These are phyloP conservation scores for Sphyrna mokarran DNA, from an alignment of 2,113 vertebrate species.

Conservation along the genomic window DNA sequence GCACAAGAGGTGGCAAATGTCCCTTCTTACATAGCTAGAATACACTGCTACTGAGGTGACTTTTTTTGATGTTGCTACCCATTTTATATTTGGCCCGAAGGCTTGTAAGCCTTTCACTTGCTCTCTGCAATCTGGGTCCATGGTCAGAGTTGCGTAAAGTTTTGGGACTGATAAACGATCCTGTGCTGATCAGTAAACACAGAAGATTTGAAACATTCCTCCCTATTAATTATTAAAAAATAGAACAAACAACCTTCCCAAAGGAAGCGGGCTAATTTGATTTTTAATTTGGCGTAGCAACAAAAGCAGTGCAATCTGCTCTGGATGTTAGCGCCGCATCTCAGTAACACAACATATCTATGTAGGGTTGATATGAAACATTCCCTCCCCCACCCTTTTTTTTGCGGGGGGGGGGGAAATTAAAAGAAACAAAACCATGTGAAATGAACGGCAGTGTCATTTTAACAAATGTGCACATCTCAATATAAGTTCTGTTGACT, in stretches of 20 bases:
- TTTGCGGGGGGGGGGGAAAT: neutral
- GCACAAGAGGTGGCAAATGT: too few species aligned
- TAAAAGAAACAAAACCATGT: neutral
- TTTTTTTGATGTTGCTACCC: neutral
- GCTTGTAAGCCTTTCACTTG: too few species aligned
- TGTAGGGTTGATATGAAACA: neutral
- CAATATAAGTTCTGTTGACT: neutral
- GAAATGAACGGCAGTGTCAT: neutral
- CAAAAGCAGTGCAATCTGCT: neutral
- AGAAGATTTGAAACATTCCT: neutral
- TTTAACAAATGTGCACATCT: neutral
- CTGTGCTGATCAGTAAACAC: neutral
- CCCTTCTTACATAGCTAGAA: too few species aligned
- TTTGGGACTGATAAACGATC: neutral
- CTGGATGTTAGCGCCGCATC: neutral
- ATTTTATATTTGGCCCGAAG: neutral
- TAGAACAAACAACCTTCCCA: neutral
- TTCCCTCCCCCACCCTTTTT: too few species aligned
- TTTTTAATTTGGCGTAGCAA: neutral
- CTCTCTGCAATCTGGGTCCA: neutral
- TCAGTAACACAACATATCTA: neutral
- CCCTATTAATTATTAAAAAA: neutral
- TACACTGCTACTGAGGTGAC: too few species aligned
- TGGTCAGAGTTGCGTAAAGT: neutral
- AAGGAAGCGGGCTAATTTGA: neutral